Base-by-base conservation (phyloP, 2,797 vertebrate genomes). In the Avahi laniger region DNA sequence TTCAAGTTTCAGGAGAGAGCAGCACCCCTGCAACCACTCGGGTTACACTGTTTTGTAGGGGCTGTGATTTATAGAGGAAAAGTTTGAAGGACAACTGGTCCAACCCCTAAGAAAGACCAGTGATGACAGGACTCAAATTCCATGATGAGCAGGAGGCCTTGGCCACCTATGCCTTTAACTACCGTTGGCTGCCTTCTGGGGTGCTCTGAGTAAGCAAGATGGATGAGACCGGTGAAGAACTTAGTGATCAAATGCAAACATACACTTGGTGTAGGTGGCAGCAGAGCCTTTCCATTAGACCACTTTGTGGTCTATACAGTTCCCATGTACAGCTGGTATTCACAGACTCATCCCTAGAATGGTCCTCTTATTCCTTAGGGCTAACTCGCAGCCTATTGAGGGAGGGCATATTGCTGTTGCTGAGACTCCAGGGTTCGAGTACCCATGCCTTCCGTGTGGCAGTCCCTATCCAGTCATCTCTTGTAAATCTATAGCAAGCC, bases 271-370 rank as follows among this genome's bases (percentile, higher is more conserved):
- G 7, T 33, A 38, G 18, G 50, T 1, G 1, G 22, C 20, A 5
- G 26, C 2, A 4, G 43, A 43, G 18, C 4, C 72, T 72, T 50
- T 46, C 63, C 26, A 4, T 75, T 82, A 57, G 69, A 38, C 2
- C 14, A 24, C 65, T 0, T 0, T 24, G 73, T 4, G 33, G 43
- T 26, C 46, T 50, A 1, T 2, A 3, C 30, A 20, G 17, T 30
- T 76, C 7, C 76, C 20, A 4, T 10, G 22, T 38, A 63, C 13
- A 13, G 4, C 33, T 33, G 6, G 4, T 18, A 14, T 11, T 70
- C 41, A 18, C 8, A 30, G 26, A 8, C 3, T 15, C 26, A 14
- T 12, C 43, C 26, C 14, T 3, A 15, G 20, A 41, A 9, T 6
- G 7, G 48, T 12, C 73, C 7, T 75, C 33, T n/a, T 12, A 17